Evolutionary conservation across 2,888 invertebrate species (phyloP).

Genomic region (Ophioninae sp.): DNA sequence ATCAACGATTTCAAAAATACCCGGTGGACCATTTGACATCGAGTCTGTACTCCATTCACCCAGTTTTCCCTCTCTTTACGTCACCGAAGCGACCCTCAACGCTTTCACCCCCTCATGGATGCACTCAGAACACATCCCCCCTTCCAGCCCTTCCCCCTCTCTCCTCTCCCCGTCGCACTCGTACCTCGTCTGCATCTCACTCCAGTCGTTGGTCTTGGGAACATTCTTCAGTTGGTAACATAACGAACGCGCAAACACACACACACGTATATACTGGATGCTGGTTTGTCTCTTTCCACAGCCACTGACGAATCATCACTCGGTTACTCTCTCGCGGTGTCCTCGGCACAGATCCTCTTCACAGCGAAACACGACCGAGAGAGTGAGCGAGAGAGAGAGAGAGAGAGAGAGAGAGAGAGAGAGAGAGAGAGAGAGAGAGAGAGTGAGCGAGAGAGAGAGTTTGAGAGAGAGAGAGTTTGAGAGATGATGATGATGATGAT

Average conservation of each 20-base stretch:
- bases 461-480: too few species aligned
- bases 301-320: slow-evolving; percentile 36
- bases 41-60: slow-evolving; percentile 72
- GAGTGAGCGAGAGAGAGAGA: slow-evolving; percentile 35
- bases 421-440: slow-evolving; percentile 34
- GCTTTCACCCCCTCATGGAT: slow-evolving; percentile 64
- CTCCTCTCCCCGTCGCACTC: background rate
- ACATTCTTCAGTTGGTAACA: slow-evolving; percentile 33
- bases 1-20: slow-evolving; percentile 69
- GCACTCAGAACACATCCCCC: background rate
- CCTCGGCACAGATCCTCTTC: slow-evolving; percentile 72
- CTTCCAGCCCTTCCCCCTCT: background rate
- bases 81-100: slow-evolving; percentile 64
- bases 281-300: background rate
- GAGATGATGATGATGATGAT: too few species aligned
- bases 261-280: background rate
- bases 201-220: slow-evolving; percentile 40
- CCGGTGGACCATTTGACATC: slow-evolving; percentile 52
- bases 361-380: slow-evolving; percentile 35
- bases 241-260: slow-evolving; percentile 18
- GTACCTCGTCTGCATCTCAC: slow-evolving; percentile 66
- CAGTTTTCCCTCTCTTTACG: slow-evolving; percentile 67
- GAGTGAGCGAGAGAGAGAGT: slow-evolving; percentile 57
- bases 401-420: slow-evolving; percentile 34
- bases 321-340: slow-evolving; percentile 62